These are phyloP conservation scores for Columba guinea DNA, from an alignment of 2,797 vertebrate genomes.

Conservation along the genomic window DNA sequence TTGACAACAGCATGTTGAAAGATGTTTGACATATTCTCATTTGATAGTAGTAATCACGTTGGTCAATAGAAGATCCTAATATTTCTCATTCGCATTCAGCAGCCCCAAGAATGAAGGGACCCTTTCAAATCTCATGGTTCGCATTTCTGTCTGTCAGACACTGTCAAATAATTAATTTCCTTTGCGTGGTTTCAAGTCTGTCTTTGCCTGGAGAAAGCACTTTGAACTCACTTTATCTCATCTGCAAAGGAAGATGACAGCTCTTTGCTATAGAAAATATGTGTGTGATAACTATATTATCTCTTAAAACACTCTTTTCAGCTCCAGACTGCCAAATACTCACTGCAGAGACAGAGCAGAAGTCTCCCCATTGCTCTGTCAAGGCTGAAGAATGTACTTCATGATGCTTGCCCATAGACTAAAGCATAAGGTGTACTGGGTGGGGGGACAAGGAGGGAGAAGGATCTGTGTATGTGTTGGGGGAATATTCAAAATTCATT, in stretches of 20 bases:
- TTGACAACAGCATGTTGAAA: conserved; percentile 5
- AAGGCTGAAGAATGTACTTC: not conserved
- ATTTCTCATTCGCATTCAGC: conserved; percentile 36
- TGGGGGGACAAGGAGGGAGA: not conserved
- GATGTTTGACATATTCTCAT: not conserved
- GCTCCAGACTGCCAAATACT: not conserved
- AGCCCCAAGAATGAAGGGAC: conserved; percentile 16
- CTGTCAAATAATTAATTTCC: conserved; percentile 23
- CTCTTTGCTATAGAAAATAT: conserved; percentile 27
- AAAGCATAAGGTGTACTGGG: not conserved
- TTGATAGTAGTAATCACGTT: not conserved
- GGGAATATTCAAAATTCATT: not conserved
- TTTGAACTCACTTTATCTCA: conserved; percentile 60
- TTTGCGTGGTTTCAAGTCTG: not conserved
- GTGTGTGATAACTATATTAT: not conserved
- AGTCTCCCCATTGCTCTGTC: not conserved
- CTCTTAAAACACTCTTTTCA: not conserved
- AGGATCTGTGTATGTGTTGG: not conserved
- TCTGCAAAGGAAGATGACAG: conserved; percentile 40
- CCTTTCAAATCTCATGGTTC: conserved; percentile 17
- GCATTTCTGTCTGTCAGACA: conserved; percentile 21
- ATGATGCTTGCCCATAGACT: not conserved
- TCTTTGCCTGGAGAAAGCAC: conserved; percentile 53
- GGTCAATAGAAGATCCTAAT: conserved; percentile 9
- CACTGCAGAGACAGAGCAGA: not conserved